Evolutionary conservation across 2,888 invertebrate species (phyloP), one percentile per base, ranked within the genome.

Genomic region (Euplexia lucipara): DNA sequence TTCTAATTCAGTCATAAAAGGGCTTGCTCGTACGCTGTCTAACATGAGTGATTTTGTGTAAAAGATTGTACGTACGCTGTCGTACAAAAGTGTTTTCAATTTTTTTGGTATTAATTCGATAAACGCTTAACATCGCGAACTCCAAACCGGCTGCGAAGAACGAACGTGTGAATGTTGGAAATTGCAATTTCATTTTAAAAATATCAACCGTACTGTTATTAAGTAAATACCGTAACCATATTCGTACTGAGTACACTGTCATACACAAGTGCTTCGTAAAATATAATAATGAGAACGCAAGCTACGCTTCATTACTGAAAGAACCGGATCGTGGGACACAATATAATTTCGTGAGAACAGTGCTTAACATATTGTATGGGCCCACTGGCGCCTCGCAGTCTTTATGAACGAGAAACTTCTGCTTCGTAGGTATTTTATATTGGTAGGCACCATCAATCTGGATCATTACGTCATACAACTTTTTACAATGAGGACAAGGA

Each of bases 301-400:
- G 61, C 53, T 56, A 58, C 58, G 67, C 48, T 66, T 73, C 73
- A 78, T 73, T 73, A 66, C 57, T 32, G 22, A 47, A 61, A 45
- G 44, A 67, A 61, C 47, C 30, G 53, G 37, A 42, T 71, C 44
- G 41, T 34, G 77, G 16, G 18, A 51, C 59, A 58, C 18, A 57
- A 51, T 66, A 66, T 66, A 22, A 61, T 73, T 67, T 51, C 35
- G 60, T 51, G 39, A 61, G 61, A 75, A 73, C 45, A 66, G 14
- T 52, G 67, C 56, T 54, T 66, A 74, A 66, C 67, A 66, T 66
- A 61, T 66, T 61, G 74, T 73, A 62, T 61, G 44, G 45, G 57
- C 61, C 37, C 54, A 51, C 34, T 44, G 74, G 68, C 61, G 78
- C 78, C 60, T 60, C 26, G 20, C 42, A 37, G 78, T 73, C 72